Percentiles rank a stretch among this genome's conserved stretches.
phyloP scores from a whole-genome alignment of 2,888 invertebrate species.

The Lydus trimaculatus region DNA sequence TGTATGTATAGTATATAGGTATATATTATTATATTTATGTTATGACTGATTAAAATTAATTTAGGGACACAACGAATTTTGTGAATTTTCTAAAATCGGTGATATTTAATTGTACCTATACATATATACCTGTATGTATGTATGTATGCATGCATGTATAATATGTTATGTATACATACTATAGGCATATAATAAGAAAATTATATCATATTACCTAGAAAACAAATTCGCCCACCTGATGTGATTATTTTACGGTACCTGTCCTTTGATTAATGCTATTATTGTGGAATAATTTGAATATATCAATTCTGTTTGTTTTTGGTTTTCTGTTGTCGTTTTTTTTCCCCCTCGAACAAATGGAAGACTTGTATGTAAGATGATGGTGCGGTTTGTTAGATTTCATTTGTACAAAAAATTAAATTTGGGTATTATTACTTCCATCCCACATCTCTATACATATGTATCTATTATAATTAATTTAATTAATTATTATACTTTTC shows the following conservation, averaged over 20 bases:
- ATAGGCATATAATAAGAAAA: too few relatives aligned
- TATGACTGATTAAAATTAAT: neutral
- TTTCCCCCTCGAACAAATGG: neutral
- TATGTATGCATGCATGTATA: too few relatives aligned
- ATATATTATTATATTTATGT: too few relatives aligned
- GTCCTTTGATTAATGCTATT: too few relatives aligned
- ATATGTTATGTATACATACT: too few relatives aligned
- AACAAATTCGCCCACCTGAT: too few relatives aligned
- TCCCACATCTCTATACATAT: too few relatives aligned
- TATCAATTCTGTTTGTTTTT: neutral
- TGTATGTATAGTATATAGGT: too few relatives aligned
- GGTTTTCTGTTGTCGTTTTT: neutral
- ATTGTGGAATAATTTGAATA: neutral
- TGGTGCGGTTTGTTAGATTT: neutral
- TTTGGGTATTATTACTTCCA: too few relatives aligned
- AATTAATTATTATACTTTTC: slow-evolving; percentile 22
- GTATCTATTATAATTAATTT: slow-evolving; percentile 22
- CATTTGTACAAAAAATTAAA: neutral
- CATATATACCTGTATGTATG: too few relatives aligned
- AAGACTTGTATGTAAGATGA: neutral
- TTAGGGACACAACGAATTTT: slow-evolving; percentile 6
- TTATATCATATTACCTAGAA: too few relatives aligned
- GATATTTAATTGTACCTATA: too few relatives aligned
- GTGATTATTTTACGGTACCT: slow-evolving; percentile 1
- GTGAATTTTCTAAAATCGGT: neutral